Conservation (phyloP, 2,797 vertebrate species). For the Botia almorhae region DNA sequence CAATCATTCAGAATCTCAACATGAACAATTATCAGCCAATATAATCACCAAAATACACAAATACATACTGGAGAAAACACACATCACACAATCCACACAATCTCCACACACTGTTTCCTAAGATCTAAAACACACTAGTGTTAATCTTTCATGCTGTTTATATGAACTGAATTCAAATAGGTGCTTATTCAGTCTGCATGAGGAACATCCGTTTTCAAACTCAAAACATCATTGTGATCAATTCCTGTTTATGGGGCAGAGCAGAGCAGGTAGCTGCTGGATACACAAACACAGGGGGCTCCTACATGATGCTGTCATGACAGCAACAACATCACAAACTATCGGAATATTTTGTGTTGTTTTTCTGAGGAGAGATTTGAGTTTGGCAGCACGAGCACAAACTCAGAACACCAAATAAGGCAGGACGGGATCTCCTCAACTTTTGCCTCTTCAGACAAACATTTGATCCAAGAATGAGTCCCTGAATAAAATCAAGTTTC, state of each 20-base stretch:
- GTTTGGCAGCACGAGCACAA: slow-evolving; percentile 56
- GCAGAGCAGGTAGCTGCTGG: slow-evolving; percentile 16
- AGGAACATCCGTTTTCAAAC: slow-evolving; percentile 23
- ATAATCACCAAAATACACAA: no score
- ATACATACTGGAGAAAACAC: no score
- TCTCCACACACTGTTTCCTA: no score
- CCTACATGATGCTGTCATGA: slow-evolving; percentile 22
- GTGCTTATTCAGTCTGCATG: no score
- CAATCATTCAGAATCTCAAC: no score
- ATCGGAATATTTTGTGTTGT: slow-evolving; percentile 28
- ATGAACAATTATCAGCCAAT: no score
- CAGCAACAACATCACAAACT: slow-evolving; percentile 38
- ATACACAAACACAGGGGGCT: slow-evolving; percentile 33
- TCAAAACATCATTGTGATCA: slow-evolving; percentile 44
- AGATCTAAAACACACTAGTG: neutral
- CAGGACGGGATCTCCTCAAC: slow-evolving; percentile 42
- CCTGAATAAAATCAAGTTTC: neutral
- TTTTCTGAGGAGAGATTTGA: slow-evolving; percentile 19
- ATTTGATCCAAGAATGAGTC: slow-evolving; percentile 59
- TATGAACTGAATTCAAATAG: neutral
- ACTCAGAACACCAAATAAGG: slow-evolving; percentile 74
- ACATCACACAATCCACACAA: neutral
- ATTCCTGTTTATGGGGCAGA: slow-evolving; percentile 42
- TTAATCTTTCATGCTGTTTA: slow-evolving; percentile 5
- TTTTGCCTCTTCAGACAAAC: slow-evolving; percentile 54